Conservation (phyloP, 1,140 invertebrate species). For the Tetramorium simillimum region DNA sequence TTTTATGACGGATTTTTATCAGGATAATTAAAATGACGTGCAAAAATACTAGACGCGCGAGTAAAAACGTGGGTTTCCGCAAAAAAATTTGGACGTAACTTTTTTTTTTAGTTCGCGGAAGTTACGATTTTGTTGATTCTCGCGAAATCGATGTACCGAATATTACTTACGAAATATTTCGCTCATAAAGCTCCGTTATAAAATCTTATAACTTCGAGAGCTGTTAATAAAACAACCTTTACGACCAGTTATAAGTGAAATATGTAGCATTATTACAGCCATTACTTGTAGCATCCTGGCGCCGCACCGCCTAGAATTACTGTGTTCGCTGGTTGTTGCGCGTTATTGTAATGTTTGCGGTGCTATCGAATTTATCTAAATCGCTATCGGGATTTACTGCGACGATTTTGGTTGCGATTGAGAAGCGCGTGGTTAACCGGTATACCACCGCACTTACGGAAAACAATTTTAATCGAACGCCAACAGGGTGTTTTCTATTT, state of each 20-base stretch:
- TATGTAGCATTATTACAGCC: constrained; percentile 60
- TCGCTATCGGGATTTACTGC: constrained; percentile 9
- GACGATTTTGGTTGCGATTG: neutral
- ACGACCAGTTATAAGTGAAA: constrained; percentile 55
- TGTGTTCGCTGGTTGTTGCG: constrained; percentile 20
- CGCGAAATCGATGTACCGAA: constrained; percentile 13
- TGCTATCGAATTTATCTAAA: neutral
- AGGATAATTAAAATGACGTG: neutral
- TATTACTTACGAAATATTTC: constrained; percentile 29
- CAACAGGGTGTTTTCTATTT: constrained; percentile 22
- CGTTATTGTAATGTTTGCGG: constrained; percentile 23
- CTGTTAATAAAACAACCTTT: constrained; percentile 56
- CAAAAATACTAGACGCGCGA: neutral
- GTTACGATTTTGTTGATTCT: neutral
- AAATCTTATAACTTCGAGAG: constrained; percentile 44
- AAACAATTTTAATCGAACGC: constrained; percentile 62
- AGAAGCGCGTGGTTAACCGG: constrained; percentile 37
- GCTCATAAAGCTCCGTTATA: constrained; percentile 26
- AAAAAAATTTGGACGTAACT: neutral
- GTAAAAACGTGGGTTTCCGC: neutral
- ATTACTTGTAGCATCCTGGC: constrained; percentile 45
- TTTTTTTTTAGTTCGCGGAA: neutral
- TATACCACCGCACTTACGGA: neutral
- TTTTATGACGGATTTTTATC: constrained; percentile 1
- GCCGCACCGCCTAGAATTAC: constrained; percentile 35